Evolutionary conservation across 2,888 invertebrate genomes (phyloP), one percentile per base, ranked within the genome.

Genomic region (Drosophila stalkeri): DNA sequence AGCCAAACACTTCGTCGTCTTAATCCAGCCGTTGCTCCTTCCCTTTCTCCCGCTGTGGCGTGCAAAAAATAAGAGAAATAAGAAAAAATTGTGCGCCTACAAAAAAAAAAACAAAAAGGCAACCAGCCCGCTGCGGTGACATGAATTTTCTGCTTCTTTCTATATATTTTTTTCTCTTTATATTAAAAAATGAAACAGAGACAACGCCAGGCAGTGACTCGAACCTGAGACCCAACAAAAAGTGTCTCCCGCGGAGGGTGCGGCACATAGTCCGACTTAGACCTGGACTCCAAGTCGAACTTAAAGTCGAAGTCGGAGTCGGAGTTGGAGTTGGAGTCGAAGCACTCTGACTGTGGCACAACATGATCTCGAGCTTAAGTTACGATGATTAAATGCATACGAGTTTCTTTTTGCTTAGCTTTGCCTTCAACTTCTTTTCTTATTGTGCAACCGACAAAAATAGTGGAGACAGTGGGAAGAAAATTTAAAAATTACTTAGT

Each of bases 341-440:
- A 51, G 39, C 64, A 57, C 82, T 77, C 74, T 66, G 72, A 63
- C 84, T 86, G 70, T 72, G 85, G 85, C 90, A 90, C 88, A 90
- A 86, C 86, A 90, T 87, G 86, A 90, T 89, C 80, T 77, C 88
- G 70, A 76, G 86, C 86, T 87, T 87, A 87, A 90, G 90, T 90
- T 87, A 90, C 86, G 85, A 87, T 87, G 86, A 87, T 87, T 87
- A 87, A 87, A 87, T 78, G 85, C 90, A 89, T 90, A 87, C 90
- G 86, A 87, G 86, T 89, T 81, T 89, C 87, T 84, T 89, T 86
- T 66, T 75, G 75, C 70, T 70, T 70, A 82, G 82, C 51, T 67
- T 73, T 51, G 63, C 44, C 72, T 71, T 77, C 64, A 64, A 46
- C 64, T 61, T 63, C 31, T 63, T 64, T 57, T 18, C 4, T 43